These are phyloP conservation scores for Nannoperca obscura DNA, from an alignment of 2,797 vertebrate genomes.

Conservation along the genomic window DNA sequence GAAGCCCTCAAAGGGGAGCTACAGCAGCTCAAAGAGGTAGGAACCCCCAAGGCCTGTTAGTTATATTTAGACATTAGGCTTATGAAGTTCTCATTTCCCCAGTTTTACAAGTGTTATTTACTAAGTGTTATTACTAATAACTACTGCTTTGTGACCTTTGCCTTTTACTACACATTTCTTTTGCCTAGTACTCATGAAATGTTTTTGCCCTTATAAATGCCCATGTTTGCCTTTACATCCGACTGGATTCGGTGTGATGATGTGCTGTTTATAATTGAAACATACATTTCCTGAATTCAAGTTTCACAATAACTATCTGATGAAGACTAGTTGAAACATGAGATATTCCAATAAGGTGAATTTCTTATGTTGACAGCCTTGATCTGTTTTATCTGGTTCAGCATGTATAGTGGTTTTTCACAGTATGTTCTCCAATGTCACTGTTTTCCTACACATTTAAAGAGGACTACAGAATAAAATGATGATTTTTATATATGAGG, in stretches of 20 bases:
- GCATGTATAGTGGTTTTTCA: background rate
- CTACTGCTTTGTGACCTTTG: background rate
- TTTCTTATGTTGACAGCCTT: background rate
- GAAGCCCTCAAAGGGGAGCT: constrained; percentile 86
- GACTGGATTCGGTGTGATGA: background rate
- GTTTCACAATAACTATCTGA: background rate
- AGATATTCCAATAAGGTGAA: background rate
- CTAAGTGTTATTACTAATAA: background rate
- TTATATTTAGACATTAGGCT: constrained; percentile 3
- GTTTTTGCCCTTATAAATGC: background rate
- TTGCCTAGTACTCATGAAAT: background rate
- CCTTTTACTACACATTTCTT: background rate
- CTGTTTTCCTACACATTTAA: background rate
- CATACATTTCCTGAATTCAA: background rate
- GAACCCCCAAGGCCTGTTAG: constrained; percentile 11
- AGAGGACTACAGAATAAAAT: background rate
- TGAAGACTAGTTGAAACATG: background rate
- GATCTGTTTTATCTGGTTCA: background rate
- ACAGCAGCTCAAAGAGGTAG: constrained; percentile 88
- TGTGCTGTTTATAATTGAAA: background rate
- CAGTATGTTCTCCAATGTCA: background rate
- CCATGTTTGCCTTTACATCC: background rate
- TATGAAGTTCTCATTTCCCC: background rate
- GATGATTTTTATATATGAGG: background rate
- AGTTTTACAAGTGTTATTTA: background rate